These are phyloP conservation scores for Iselma pallidipennis DNA, from an alignment of 2,888 invertebrate genomes.

Conservation along the genomic window DNA sequence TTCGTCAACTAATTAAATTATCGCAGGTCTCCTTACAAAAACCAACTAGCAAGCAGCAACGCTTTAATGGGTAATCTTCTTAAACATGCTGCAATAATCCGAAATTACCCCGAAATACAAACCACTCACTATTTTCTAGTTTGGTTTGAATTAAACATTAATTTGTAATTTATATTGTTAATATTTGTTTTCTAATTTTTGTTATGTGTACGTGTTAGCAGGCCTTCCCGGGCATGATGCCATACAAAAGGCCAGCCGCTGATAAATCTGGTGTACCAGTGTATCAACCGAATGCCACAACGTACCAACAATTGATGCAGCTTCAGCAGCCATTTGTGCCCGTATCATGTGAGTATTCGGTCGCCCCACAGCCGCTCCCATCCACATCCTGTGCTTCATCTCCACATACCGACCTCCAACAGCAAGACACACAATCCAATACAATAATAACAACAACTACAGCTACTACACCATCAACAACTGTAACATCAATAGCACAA, in stretches of 20 bases:
- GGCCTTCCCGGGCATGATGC: constrained; percentile 95
- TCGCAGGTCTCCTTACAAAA: not conserved
- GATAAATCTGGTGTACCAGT: constrained; percentile 97
- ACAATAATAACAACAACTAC: constrained; percentile 4
- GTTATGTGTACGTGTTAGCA: constrained; percentile 51
- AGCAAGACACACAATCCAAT: constrained; percentile 24
- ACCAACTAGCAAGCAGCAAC: not conserved
- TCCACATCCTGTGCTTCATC: constrained; percentile 45
- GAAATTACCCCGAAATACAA: not conserved
- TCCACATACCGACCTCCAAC: constrained; percentile 45
- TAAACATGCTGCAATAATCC: not conserved
- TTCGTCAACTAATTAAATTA: constrained; percentile 1
- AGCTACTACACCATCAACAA: not conserved
- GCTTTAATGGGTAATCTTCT: not conserved
- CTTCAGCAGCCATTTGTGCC: constrained; percentile 95
- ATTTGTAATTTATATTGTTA: not conserved
- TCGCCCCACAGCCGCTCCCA: constrained; percentile 65
- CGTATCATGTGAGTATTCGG: constrained; percentile 98
- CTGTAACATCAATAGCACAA: constrained; percentile 25
- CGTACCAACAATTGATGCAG: constrained; percentile 95
- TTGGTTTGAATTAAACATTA: not conserved
- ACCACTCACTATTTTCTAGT: not conserved
- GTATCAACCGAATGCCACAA: constrained; percentile 89
- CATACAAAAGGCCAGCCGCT: constrained; percentile 94
- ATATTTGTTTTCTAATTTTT: not conserved